Evolutionary conservation across 2,797 vertebrate genomes (phyloP), one percentile per base, ranked within the genome.

Genomic region (Phyllotis vaccarum): DNA sequence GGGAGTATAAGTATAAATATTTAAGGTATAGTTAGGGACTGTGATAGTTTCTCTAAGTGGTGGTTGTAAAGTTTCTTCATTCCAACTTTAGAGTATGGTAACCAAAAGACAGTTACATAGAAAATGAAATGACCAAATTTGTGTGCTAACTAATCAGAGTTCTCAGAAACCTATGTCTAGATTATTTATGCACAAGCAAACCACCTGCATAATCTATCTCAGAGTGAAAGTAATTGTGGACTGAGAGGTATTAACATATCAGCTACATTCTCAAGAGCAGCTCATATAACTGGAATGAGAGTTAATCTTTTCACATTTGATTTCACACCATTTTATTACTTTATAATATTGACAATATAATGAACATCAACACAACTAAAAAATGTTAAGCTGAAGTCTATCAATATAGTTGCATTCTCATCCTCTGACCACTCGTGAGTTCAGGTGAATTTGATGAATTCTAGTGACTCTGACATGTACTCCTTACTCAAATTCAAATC

Each of bases 171-270:
- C 17, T 14, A 17, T 40, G 40, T 40, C 43, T 83, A 22, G 0
- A 62, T 14, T 34, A 37, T 43, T 14, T 54, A 19, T 46, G 7
- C 17, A 54, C 5, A 56, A 83, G 29, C 0, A 74, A 83, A 83
- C 2, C 17, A 54, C 27, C 1, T 40, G 17, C 14, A 8, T 64
- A 31, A 93, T 52, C 34, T 90, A 54, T 31, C n/a, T 9, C 12
- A 37, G 2, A 0, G 0, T 40, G 40, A 43, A 8, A 1, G 1
- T 49, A 58, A 62, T 19, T 62, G 2, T 24, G 52, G 19, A 60
- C 17, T 66, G 7, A 66, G 43, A 88, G 9, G 6, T 14, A 58
- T 10, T n/a, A 29, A 5, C 40, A 72, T 56, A 49, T 49, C 22
- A 62, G 7, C 3, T 37, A 43, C 8, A 62, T 62, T 34, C 60